Percentiles rank a stretch among this genome's conserved stretches.
Evolutionary conservation across 2,888 invertebrate genomes (phyloP).

Genomic region (Acrobasis repandana): DNA sequence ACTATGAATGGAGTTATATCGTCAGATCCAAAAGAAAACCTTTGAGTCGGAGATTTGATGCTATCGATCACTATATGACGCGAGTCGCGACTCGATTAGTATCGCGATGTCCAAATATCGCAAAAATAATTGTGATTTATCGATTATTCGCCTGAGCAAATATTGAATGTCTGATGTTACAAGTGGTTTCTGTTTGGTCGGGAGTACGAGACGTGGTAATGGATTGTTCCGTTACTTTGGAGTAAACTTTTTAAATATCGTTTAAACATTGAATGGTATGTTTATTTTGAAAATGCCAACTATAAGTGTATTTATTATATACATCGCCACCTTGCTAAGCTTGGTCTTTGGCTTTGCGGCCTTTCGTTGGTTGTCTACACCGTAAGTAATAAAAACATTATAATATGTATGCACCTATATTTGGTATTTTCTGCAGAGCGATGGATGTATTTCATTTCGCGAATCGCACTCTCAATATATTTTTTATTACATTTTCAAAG

Average conservation of each 20-base stretch:
- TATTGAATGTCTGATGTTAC: constrained; percentile 7
- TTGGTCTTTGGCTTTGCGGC: background rate
- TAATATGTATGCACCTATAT: too few relatives aligned
- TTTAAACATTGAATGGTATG: background rate
- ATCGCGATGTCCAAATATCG: constrained; percentile 35
- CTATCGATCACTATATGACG: constrained; percentile 50
- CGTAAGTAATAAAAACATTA: background rate
- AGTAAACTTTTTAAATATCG: background rate
- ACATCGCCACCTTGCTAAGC: too few relatives aligned
- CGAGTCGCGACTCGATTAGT: constrained; percentile 34
- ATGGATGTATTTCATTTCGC: background rate
- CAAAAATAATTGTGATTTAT: constrained; percentile 36
- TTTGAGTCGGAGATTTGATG: constrained; percentile 22
- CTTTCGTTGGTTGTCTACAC: background rate
- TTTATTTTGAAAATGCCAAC: background rate
- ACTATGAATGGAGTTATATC: background rate
- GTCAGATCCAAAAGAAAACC: constrained; percentile 1
- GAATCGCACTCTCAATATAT: background rate
- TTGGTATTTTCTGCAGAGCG: background rate
- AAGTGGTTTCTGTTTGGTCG: constrained; percentile 12
- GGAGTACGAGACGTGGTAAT: background rate
- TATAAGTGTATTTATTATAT: background rate
- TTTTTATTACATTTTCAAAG: constrained; percentile 26
- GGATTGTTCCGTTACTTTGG: background rate
- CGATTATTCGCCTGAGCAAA: constrained; percentile 10